Evolutionary conservation across 2,888 invertebrate species (phyloP).

Genomic region (Hemithea aestivaria): DNA sequence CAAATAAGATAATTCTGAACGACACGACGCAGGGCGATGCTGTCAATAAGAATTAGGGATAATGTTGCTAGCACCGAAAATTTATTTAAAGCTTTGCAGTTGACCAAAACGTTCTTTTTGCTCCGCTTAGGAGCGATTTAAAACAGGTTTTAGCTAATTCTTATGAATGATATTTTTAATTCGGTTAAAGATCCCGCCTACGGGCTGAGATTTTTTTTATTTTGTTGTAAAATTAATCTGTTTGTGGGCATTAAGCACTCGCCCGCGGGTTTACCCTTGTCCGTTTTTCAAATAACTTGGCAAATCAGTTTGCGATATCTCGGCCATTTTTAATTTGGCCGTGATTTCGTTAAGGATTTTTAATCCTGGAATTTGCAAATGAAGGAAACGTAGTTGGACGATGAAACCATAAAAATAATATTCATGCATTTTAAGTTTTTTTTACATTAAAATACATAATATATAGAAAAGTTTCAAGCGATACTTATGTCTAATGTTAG

Average conservation of each 20-base stretch:
- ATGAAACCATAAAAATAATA: too few species aligned
- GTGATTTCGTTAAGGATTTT: not conserved
- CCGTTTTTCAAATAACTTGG: constrained; percentile 18
- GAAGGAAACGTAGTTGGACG: constrained; percentile 8
- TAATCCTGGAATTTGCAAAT: constrained; percentile 10
- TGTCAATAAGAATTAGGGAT: constrained; percentile 72
- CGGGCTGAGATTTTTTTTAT: constrained; percentile 21
- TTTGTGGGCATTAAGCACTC: constrained; percentile 27
- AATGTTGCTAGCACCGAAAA: constrained; percentile 57
- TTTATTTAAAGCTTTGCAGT: constrained; percentile 33
- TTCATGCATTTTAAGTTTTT: too few species aligned
- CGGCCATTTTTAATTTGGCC: too few species aligned
- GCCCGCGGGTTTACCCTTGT: constrained; percentile 22
- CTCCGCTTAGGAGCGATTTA: constrained; percentile 14
- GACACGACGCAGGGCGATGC: constrained; percentile 45
- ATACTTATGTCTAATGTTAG: too few species aligned
- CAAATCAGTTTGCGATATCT: constrained; percentile 2
- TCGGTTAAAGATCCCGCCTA: constrained; percentile 28
- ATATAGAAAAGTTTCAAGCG: too few species aligned
- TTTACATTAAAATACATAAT: too few species aligned
- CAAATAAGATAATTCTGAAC: constrained; percentile 69
- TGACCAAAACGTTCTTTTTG: constrained; percentile 20
- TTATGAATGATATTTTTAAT: constrained; percentile 31
- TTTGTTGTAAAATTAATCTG: constrained; percentile 27
- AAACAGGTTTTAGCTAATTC: constrained; percentile 27